phyloP scores from a whole-genome alignment of 2,888 invertebrate genomes.

The Sesia bembeciformis region DNA sequence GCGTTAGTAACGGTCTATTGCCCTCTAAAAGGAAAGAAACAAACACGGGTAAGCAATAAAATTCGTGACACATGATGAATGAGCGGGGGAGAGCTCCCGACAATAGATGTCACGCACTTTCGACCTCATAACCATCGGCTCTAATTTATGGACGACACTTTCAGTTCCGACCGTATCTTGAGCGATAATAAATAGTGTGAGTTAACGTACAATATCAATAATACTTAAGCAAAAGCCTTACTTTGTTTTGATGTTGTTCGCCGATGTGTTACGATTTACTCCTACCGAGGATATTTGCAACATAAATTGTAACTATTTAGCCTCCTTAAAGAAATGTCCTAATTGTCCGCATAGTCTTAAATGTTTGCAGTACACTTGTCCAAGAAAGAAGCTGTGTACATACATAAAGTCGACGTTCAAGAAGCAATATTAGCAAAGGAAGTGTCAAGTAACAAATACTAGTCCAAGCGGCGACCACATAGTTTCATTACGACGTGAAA shows the following conservation, averaged over 20 bases:
- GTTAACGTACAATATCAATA: background rate
- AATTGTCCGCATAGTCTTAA: too few species aligned
- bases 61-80: constrained; percentile 44
- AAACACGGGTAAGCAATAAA: constrained; percentile 21
- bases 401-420: too few species aligned
- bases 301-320: too few species aligned
- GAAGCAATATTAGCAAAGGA: too few species aligned
- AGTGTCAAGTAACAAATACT: too few species aligned
- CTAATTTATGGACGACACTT: constrained; percentile 47
- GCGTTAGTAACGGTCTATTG: too few species aligned
- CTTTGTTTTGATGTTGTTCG: background rate
- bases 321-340: too few species aligned
- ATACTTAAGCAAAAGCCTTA: background rate
- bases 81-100: constrained; percentile 26
- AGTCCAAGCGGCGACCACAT: too few species aligned
- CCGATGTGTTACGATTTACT: background rate
- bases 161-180: constrained; percentile 13
- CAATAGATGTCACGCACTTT: constrained; percentile 55
- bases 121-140: constrained; percentile 57
- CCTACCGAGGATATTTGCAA: too few species aligned
- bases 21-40: background rate
- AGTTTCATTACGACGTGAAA: too few species aligned
- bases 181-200: constrained; percentile 3
- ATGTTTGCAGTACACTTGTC: too few species aligned
- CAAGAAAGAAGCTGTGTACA: too few species aligned